Base-by-base conservation (phyloP, 92 coral and sea anemone species). In the Palythoa grandiflora region DNA sequence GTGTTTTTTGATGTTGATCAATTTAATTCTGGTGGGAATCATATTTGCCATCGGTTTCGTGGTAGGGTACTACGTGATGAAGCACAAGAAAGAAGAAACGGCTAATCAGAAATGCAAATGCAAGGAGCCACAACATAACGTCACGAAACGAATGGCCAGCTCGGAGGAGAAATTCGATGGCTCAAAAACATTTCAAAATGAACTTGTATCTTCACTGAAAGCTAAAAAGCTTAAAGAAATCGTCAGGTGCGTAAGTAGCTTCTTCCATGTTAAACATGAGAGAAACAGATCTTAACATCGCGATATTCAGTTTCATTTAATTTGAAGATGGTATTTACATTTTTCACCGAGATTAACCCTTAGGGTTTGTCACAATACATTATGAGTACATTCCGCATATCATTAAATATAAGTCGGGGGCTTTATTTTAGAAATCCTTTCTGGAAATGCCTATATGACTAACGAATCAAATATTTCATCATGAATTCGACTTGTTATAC, bases 1-100 rank as follows among this genome's bases (percentile, higher is more conserved):
- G 5, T 81, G 75, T 12, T 81, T 81, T 68, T 19, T 81, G 86
- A 17, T 81, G 44, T 44, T 81, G 12, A 81, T 81, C 61, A 81
- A 81, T 16, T 14, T 68, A 2, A 81, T 81, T 68, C 54, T 81
- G 8, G 75, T 81, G 60, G 86, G 74, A n/a, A 48, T 81, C 21
- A 50, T 81, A 7, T 81, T 81, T 50, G 86, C 86, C 2, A 81
- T 81, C 75, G 86, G 86, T 16, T 81, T 81, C 20, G 86, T 81
- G 1, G 86, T 81, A 2, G 86, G 86, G 11, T 81, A 81, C 59
- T 81, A 81, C 6, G 86, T 81, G 40, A 81, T 81, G 86, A 81
- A 81, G 60, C 66, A 81, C 48, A 66, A 81, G 39, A 66, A 51
- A 3, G 86, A 81, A 14, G 86, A 81, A 47, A 20, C 20, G 36